Base-by-base conservation (phyloP, 2,113 vertebrate species). In the Morone chrysops region DNA sequence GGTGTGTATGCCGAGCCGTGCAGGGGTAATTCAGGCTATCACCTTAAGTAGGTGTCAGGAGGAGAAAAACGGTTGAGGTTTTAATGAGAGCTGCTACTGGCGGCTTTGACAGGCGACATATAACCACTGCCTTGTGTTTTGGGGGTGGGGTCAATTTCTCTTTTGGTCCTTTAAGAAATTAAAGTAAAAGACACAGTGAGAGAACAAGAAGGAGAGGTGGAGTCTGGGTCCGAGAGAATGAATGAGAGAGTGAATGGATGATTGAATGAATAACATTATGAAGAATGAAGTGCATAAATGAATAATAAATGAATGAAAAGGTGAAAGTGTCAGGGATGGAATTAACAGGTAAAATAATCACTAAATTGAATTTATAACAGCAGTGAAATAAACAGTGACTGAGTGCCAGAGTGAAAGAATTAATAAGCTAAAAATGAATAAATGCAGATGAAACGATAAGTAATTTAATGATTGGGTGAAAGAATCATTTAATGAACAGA, bases 1-100 rank as follows among this genome's bases (percentile, higher is more conserved):
- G 75, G 68, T 75, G 77, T 80, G 74, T 47, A 66, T 69, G 68
- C 12, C 16, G 85, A 70, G 56, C 69, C 62, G 50, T 56, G 77
- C 65, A 0, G 77, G 81, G 83, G 90, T 87, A 84, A 91, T 91
- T 82, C 90, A 88, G 87, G 71, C 82, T 90, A 92, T 94, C 93
- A 87, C 84, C 81, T 93, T 91, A 94, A 92, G 92, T 92, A 88
- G 87, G 84, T 93, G 91, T 93, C 93, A 90, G 83, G 57, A 70
- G 80, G 82, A 85, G 89, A 93, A 87, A 91, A 93, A 90, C 81
- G 82, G 84, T 82, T 43, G 82, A 67, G 84, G 82, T 82, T 93
- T 90, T 92, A 94, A 94, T 92, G 91, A 93, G 91, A 82, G 81
- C 79, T 31, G 85, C 85, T 87, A 9, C 65, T 83, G 82, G 70